Conservation (phyloP, 2,888 invertebrate genomes). For the Cataglyphis livida region DNA sequence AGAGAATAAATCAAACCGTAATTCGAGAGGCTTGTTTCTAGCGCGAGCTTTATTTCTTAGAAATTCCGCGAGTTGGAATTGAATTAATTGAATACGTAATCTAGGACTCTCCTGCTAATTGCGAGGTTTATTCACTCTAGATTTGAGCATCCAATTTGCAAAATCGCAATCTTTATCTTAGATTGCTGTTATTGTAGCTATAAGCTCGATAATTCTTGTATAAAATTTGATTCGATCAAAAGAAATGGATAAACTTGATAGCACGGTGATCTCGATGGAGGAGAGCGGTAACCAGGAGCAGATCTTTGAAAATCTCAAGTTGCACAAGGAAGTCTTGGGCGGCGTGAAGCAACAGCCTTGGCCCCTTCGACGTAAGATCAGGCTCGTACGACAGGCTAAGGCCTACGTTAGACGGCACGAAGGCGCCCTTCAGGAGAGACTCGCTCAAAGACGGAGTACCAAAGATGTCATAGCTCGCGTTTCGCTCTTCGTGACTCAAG, state of each 20-base stretch:
- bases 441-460: constrained; percentile 95
- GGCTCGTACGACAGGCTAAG: constrained; percentile 94
- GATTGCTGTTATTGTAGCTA: neutral
- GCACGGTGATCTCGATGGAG: constrained; percentile 92
- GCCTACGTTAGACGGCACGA: constrained; percentile 95
- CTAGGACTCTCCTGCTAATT: neutral
- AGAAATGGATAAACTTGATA: constrained; percentile 78
- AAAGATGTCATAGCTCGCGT: constrained; percentile 94
- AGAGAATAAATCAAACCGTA: neutral
- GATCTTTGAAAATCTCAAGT: constrained; percentile 95
- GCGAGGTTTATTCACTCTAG: neutral
- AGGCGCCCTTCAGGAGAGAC: constrained; percentile 94
- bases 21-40: neutral
- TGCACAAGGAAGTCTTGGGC: constrained; percentile 96
- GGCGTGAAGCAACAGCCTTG: constrained; percentile 95
- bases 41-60: neutral
- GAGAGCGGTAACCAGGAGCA: constrained; percentile 92
- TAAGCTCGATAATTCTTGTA: neutral
- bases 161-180: neutral
- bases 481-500: constrained; percentile 93
- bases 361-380: constrained; percentile 93
- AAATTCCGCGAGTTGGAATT: neutral
- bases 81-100: constrained; percentile 5
- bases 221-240: neutral
- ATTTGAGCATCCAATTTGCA: neutral